Conservation (phyloP, 2,113 vertebrate species). For the Eublepharis macularius region DNA sequence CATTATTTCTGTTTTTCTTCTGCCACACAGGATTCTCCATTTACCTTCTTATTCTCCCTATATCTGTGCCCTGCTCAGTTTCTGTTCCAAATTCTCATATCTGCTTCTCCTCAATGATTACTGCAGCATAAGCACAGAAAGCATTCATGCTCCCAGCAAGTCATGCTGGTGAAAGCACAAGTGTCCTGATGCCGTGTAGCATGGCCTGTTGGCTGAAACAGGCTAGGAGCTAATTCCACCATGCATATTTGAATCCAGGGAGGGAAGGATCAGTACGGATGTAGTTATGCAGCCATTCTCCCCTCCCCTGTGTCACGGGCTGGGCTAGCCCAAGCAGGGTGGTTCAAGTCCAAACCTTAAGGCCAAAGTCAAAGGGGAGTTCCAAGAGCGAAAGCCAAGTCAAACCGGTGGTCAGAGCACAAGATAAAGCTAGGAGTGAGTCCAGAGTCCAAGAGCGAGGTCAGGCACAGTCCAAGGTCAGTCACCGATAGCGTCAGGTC, state of each 20-base stretch:
- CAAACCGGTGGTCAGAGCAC: too few relatives aligned
- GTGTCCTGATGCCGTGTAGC: background rate
- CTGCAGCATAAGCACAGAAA: background rate
- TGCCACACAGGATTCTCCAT: background rate
- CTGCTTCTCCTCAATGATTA: background rate
- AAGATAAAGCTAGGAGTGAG: too few relatives aligned
- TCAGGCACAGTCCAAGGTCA: too few relatives aligned
- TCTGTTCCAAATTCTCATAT: too few relatives aligned
- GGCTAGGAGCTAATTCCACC: background rate
- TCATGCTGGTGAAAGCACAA: background rate
- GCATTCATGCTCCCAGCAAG: background rate
- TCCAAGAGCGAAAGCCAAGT: too few relatives aligned
- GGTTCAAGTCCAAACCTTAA: too few relatives aligned
- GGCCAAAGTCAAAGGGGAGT: too few relatives aligned
- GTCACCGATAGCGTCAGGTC: too few relatives aligned
- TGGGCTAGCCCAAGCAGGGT: too few relatives aligned
- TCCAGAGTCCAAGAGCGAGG: too few relatives aligned
- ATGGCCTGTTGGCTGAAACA: background rate
- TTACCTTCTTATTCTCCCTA: background rate
- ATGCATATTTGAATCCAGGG: background rate
- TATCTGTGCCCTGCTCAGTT: background rate
- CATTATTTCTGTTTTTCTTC: background rate
- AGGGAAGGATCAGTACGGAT: background rate
- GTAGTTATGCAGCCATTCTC: background rate
- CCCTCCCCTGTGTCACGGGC: too few relatives aligned